Conservation (phyloP, 2,113 vertebrate genomes). For the Rhea pennata region DNA sequence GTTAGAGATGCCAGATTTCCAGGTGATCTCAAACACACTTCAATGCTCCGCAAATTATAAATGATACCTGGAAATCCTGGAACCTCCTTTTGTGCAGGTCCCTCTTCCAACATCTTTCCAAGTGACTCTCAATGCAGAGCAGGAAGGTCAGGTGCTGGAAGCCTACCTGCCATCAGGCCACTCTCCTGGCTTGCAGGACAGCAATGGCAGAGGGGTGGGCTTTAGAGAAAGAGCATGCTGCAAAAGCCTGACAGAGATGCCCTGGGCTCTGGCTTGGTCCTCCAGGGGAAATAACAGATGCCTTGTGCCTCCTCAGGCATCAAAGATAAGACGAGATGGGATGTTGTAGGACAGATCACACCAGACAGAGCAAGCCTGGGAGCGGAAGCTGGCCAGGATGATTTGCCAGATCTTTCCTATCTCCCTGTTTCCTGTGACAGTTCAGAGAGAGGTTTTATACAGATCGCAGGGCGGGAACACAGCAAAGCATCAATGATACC, state of each 20-base stretch:
- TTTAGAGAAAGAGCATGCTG: neutral
- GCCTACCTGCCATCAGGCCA: neutral
- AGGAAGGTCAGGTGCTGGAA: too few relatives aligned
- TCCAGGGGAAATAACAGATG: neutral
- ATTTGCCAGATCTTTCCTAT: neutral
- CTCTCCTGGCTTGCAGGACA: neutral
- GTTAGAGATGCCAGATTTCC: neutral
- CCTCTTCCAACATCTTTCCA: neutral
- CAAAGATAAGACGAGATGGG: neutral
- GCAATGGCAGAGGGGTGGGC: neutral
- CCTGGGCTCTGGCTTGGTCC: neutral
- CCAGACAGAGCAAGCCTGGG: neutral
- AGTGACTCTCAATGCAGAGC: neutral
- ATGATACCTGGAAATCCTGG: neutral
- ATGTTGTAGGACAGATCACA: neutral
- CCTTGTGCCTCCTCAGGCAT: neutral
- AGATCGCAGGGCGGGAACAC: neutral
- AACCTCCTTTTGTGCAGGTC: neutral
- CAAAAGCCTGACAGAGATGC: neutral
- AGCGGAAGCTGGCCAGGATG: neutral
- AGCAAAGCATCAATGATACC: neutral
- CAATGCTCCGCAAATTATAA: neutral
- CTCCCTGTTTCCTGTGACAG: neutral
- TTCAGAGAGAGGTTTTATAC: too few relatives aligned
- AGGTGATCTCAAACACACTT: neutral